phyloP scores from a whole-genome alignment of 2,888 invertebrate genomes.

The Ferdinandea cuprea region DNA sequence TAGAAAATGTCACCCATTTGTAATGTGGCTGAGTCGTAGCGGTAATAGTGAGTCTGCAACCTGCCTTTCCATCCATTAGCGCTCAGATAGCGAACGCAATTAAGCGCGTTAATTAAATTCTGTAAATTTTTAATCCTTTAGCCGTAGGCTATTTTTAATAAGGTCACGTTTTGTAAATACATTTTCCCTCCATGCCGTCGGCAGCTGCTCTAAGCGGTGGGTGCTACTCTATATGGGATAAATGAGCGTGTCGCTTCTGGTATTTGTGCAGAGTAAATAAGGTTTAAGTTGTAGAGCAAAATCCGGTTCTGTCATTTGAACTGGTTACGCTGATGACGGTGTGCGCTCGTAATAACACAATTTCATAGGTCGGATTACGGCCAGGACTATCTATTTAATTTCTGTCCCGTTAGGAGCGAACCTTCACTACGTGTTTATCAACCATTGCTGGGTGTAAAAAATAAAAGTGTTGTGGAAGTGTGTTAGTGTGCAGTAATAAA shows the following conservation, averaged over 20 bases:
- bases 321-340: neutral
- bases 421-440: no score
- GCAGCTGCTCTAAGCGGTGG: neutral
- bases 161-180: conserved; percentile 57
- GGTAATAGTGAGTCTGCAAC: conserved; percentile 47
- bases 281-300: conserved; percentile 19
- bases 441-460: no score
- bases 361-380: conserved; percentile 7
- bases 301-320: conserved; percentile 20
- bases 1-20: conserved; percentile 33
- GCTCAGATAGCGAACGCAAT: conserved; percentile 56
- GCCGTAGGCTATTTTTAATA: conserved; percentile 51
- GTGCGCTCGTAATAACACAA: conserved; percentile 3
- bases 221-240: conserved; percentile 31
- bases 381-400: neutral
- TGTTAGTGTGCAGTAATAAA: no score
- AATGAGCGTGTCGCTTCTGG: conserved; percentile 40
- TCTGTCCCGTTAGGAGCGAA: no score
- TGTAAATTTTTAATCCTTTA: conserved; percentile 54
- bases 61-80: conserved; percentile 39
- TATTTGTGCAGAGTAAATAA: conserved; percentile 25
- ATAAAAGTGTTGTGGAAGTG: no score
- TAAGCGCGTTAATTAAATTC: conserved; percentile 66
- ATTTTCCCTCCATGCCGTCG: conserved; percentile 21
- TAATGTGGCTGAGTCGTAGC: conserved; percentile 21